These are phyloP conservation scores for Ceryle rudis DNA, from an alignment of 2,797 vertebrate genomes.

Conservation along the genomic window DNA sequence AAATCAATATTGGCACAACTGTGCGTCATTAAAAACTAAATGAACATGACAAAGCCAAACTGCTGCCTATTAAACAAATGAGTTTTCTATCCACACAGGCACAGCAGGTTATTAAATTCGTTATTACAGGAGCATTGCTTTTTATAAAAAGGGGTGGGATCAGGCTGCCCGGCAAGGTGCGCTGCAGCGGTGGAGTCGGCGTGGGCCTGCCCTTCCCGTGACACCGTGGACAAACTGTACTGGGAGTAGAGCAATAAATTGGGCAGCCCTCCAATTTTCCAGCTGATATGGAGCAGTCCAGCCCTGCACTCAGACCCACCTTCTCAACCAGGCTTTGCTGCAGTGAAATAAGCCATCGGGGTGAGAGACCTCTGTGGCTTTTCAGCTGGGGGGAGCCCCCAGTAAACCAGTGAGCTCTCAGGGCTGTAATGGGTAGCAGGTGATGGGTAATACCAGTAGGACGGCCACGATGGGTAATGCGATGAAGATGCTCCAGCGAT, in stretches of 20 bases:
- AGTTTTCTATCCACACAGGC: conserved; percentile 76
- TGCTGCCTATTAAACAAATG: conserved; percentile 83
- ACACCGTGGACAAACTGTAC: accelerated
- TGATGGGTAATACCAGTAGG: accelerated
- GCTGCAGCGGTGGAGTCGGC: accelerated
- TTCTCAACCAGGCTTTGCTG: accelerated
- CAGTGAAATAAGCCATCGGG: not conserved
- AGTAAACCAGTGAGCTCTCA: accelerated
- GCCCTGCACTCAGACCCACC: not conserved
- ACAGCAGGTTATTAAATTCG: conserved; percentile 80
- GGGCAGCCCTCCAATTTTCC: accelerated
- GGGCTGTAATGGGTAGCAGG: not conserved
- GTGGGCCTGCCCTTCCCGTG: not conserved
- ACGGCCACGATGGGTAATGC: accelerated
- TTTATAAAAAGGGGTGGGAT: conserved; percentile 38
- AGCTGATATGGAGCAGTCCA: not conserved
- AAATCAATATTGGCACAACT: conserved; percentile 87
- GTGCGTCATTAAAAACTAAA: conserved; percentile 85
- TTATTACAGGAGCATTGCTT: conserved; percentile 73
- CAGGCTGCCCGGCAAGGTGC: not conserved
- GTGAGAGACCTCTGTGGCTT: not conserved
- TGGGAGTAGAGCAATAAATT: accelerated
- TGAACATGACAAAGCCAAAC: conserved; percentile 83
- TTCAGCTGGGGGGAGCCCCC: not conserved
- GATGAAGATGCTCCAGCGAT: accelerated